A percentile compares a stretch with the other conserved stretches of the same genome.
phyloP scores from a whole-genome alignment of 2,797 vertebrate species.

The Silurus lanzhouensis region DNA sequence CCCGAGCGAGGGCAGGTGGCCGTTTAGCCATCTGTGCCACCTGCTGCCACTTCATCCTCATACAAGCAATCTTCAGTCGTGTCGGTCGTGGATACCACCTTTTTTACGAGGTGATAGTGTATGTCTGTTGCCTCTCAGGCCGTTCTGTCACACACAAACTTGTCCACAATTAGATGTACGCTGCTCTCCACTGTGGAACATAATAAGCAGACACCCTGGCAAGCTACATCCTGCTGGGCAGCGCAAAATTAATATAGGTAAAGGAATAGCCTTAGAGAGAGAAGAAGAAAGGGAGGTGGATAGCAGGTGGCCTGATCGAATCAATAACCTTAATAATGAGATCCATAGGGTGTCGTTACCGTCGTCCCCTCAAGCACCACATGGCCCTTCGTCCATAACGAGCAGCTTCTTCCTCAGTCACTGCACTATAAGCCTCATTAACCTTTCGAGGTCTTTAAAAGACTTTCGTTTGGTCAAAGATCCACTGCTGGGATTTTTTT shows the following conservation, averaged over 20 bases:
- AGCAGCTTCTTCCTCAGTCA: conserved; percentile 60
- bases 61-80: conserved; percentile 52
- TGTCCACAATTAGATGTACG: conserved; percentile 33
- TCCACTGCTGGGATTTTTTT: neutral
- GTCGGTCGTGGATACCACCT: conserved; percentile 24
- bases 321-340: conserved; percentile 82
- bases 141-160: conserved; percentile 8
- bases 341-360: conserved; percentile 72
- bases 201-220: neutral
- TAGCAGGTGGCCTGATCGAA: conserved; percentile 70
- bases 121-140: neutral
- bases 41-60: conserved; percentile 57
- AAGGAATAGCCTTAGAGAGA: neutral
- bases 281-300: conserved; percentile 30
- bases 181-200: conserved; percentile 17
- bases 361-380: conserved; percentile 50
- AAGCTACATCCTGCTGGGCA: neutral
- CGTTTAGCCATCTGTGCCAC: conserved; percentile 63
- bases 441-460: conserved; percentile 67
- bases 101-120: conserved; percentile 38
- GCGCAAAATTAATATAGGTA: neutral
- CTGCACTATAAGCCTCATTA: conserved; percentile 68
- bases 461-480: conserved; percentile 43
- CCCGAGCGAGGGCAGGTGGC: conserved; percentile 42
- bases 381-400: conserved; percentile 68